Conservation (phyloP, 2,797 vertebrate genomes). For the Morelia viridis region DNA sequence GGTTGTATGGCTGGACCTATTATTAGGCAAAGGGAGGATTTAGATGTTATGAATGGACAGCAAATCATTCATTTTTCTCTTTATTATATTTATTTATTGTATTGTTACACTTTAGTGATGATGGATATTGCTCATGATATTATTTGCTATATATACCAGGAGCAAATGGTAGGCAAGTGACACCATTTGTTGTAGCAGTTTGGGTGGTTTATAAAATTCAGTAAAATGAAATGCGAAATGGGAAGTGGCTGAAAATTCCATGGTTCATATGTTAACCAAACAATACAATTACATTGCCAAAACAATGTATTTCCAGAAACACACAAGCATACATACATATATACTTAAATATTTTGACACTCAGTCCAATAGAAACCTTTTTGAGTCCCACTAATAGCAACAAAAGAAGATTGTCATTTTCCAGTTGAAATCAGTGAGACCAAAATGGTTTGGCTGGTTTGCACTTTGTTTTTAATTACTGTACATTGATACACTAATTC, state of each 20-base stretch:
- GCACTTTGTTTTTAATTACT: background rate
- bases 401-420: background rate
- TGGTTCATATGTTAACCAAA: background rate
- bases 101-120: background rate
- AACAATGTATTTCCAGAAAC: background rate
- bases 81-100: background rate
- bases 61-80: background rate
- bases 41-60: background rate
- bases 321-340: background rate
- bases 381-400: background rate
- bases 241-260: constrained; percentile 9
- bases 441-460: background rate
- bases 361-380: background rate
- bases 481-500: background rate
- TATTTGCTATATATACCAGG: background rate
- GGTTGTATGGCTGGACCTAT: background rate
- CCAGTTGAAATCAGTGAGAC: background rate
- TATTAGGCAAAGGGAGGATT: background rate
- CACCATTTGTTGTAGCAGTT: background rate
- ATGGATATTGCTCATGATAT: background rate
- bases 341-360: background rate
- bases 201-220: constrained; percentile 2
- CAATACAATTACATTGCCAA: constrained; percentile 12
- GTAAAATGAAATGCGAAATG: constrained; percentile 4
- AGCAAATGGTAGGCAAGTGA: background rate